Conservation (phyloP, 2,888 invertebrate genomes). For the Seira sanloemensis region DNA sequence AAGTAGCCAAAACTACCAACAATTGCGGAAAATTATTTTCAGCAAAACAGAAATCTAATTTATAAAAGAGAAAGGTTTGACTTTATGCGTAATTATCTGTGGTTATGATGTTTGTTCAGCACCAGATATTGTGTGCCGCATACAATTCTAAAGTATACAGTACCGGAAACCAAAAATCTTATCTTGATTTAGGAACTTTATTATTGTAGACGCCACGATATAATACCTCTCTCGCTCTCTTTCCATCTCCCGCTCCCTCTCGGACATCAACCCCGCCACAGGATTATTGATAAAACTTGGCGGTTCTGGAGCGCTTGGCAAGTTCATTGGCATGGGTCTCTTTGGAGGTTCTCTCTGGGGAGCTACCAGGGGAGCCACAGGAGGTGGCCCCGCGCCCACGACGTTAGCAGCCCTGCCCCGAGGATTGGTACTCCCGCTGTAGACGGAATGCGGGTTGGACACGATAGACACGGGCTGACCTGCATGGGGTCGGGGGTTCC, state of each 20-base stretch:
- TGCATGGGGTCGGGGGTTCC: conserved; percentile 37
- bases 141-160: no score
- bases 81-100: no score
- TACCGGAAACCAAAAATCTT: no score
- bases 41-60: no score
- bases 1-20: no score
- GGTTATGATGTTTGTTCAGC: no score
- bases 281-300: conserved; percentile 31
- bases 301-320: conserved; percentile 41
- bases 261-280: neutral
- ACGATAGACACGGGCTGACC: conserved; percentile 61
- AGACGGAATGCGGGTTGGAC: conserved; percentile 69
- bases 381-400: conserved; percentile 31
- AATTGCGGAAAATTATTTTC: no score
- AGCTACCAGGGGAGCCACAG: conserved; percentile 23
- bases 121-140: no score
- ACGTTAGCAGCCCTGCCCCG: conserved; percentile 21
- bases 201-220: no score
- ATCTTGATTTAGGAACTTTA: no score
- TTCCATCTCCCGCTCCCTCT: conserved; percentile 79
- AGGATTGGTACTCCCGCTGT: conserved; percentile 42
- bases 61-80: no score
- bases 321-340: conserved; percentile 15
- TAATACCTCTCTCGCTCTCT: conserved; percentile 79
- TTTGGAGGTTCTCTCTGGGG: conserved; percentile 30